A percentile compares a stretch with the other conserved stretches of the same genome.
phyloP scores from a whole-genome alignment of 2,888 invertebrate species.

The Andrena bucephala region DNA sequence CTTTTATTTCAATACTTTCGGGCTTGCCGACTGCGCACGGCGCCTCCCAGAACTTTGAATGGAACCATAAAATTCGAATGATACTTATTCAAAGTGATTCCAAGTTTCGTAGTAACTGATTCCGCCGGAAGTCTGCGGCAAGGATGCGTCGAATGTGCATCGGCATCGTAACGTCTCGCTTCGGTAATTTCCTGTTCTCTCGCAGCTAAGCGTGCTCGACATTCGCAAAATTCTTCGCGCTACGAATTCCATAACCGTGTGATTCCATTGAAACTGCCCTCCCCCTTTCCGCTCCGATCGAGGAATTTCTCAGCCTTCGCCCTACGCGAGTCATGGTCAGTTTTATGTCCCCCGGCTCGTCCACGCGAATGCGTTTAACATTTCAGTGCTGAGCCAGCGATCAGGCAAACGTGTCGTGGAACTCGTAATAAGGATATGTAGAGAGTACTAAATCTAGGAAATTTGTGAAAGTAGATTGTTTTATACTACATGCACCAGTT shows the following conservation, averaged over 20 bases:
- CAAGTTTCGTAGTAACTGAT: conserved; percentile 27
- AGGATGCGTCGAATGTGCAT: conserved; percentile 2
- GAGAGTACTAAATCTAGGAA: too few species aligned
- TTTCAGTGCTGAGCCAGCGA: not conserved
- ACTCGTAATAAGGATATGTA: too few species aligned
- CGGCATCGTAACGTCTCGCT: conserved; percentile 5
- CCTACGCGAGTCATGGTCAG: not conserved
- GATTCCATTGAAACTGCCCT: not conserved
- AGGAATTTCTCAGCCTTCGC: conserved; percentile 6
- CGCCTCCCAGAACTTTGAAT: not conserved
- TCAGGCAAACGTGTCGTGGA: too few species aligned
- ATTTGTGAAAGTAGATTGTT: too few species aligned
- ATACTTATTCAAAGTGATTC: conserved; percentile 13
- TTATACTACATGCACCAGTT: too few species aligned
- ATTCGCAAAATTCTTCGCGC: conserved; percentile 11
- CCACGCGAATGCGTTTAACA: not conserved
- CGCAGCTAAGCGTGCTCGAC: not conserved
- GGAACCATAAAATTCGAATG: conserved; percentile 21
- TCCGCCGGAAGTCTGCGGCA: not conserved
- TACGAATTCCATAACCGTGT: conserved; percentile 9
- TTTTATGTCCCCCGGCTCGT: not conserved
- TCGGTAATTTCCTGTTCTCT: not conserved
- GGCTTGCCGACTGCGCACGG: not conserved
- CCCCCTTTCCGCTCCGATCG: not conserved
- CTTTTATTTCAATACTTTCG: conserved; percentile 22